Evolutionary conservation across 1,140 invertebrate species (phyloP).

Genomic region (Formica exsecta): DNA sequence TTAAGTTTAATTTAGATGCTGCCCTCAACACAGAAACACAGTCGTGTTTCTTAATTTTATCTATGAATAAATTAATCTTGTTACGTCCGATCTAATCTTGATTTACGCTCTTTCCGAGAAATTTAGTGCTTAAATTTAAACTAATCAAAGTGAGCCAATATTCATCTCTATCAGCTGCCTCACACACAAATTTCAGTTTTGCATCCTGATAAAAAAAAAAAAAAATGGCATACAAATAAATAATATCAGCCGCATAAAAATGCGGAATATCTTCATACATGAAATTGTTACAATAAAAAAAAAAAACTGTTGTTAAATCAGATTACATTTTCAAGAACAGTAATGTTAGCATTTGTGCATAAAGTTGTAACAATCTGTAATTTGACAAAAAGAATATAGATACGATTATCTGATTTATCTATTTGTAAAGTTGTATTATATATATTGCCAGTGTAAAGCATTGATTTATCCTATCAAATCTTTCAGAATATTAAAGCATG

Average conservation of each 20-base stretch:
- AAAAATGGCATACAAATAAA: neutral
- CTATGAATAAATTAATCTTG: slow-evolving; percentile 73
- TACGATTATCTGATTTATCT: neutral
- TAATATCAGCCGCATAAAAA: neutral
- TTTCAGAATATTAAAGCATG: neutral
- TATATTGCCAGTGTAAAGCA: too few species aligned
- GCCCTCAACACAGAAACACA: too few species aligned
- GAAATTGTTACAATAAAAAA: neutral
- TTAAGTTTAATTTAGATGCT: slow-evolving; percentile 25
- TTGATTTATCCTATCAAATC: neutral
- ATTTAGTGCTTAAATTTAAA: slow-evolving; percentile 62
- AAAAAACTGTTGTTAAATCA: neutral
- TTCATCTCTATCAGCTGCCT: neutral
- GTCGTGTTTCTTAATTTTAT: slow-evolving; percentile 68
- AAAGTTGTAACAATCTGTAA: neutral
- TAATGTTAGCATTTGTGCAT: neutral
- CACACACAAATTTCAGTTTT: slow-evolving; percentile 6
- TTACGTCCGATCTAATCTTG: slow-evolving; percentile 53
- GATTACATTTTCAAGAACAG: slow-evolving; percentile 4
- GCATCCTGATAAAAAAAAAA: neutral
- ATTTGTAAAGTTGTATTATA: too few species aligned
- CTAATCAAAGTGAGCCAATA: slow-evolving; percentile 60
- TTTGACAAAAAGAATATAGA: neutral
- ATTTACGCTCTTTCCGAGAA: slow-evolving; percentile 42
- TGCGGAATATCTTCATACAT: neutral